Percentiles rank a stretch among this genome's conserved stretches.
These are phyloP conservation scores for Nipponia nippon DNA, from an alignment of 2,113 vertebrate genomes.

Conservation along the genomic window DNA sequence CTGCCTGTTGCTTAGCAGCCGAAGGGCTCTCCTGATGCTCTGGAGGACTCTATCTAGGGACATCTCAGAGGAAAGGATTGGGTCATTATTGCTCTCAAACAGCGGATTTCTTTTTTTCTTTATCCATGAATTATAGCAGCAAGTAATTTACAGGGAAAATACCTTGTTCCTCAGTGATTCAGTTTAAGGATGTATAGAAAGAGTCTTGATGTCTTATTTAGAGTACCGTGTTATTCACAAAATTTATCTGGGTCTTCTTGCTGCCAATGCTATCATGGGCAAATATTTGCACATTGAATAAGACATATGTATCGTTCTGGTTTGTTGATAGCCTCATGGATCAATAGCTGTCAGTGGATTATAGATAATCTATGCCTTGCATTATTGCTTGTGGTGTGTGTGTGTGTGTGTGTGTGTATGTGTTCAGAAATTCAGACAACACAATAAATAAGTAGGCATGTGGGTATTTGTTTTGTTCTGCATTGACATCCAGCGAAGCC, in stretches of 20 bases:
- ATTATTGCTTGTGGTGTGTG: background rate
- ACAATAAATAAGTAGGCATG: background rate
- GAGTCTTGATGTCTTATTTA: background rate
- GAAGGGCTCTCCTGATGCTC: background rate
- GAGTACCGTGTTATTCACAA: background rate
- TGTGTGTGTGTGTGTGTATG: too few relatives aligned
- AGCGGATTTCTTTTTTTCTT: background rate
- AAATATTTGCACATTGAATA: background rate
- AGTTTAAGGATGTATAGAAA: background rate
- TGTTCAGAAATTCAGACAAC: background rate
- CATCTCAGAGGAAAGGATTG: background rate
- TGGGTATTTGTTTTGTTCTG: background rate
- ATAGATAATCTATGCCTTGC: background rate
- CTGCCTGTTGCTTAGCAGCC: conserved; percentile 44
- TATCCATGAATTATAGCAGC: background rate
- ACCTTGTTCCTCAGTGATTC: background rate
- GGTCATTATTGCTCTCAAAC: background rate
- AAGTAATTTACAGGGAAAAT: conserved; percentile 4
- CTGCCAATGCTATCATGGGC: background rate
- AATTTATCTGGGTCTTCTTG: conserved; percentile 6
- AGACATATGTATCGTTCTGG: background rate
- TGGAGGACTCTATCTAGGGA: background rate
- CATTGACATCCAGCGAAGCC: background rate
- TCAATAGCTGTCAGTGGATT: conserved; percentile 24
- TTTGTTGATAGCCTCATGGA: conserved; percentile 12